Conservation (phyloP, 1,140 invertebrate genomes). For the Conus betulinus region DNA sequence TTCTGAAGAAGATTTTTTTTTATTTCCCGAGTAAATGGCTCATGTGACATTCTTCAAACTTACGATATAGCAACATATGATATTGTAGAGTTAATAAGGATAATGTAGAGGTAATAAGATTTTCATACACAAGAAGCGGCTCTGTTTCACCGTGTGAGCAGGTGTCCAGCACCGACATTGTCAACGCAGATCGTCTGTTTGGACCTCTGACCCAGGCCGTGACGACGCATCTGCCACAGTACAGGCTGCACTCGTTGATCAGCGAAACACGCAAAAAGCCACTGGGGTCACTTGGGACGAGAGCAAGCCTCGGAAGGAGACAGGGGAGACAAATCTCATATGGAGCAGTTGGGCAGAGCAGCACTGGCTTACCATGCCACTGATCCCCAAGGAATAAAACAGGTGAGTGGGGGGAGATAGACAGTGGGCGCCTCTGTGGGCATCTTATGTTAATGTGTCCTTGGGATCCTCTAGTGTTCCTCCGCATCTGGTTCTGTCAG, state of each 20-base stretch:
- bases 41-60: no score
- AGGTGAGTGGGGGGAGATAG: constrained; percentile 11
- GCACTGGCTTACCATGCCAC: constrained; percentile 9
- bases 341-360: constrained; percentile 31
- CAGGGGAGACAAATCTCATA: constrained; percentile 27
- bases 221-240: constrained; percentile 65
- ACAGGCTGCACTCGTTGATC: constrained; percentile 61
- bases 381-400: constrained; percentile 5
- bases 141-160: constrained; percentile 40
- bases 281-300: background rate
- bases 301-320: constrained; percentile 26
- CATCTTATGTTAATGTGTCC: no score
- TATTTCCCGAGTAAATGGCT: no score
- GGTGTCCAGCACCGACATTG: constrained; percentile 69
- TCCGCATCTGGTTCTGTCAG: no score
- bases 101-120: no score
- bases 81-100: no score
- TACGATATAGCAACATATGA: no score
- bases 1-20: no score
- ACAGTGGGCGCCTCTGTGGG: background rate
- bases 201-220: constrained; percentile 68
- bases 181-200: constrained; percentile 73
- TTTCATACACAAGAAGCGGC: no score
- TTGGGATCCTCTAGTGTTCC: no score
- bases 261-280: constrained; percentile 64